Base-by-base conservation (phyloP, 2,888 invertebrate species). In the Graphium colonna region DNA sequence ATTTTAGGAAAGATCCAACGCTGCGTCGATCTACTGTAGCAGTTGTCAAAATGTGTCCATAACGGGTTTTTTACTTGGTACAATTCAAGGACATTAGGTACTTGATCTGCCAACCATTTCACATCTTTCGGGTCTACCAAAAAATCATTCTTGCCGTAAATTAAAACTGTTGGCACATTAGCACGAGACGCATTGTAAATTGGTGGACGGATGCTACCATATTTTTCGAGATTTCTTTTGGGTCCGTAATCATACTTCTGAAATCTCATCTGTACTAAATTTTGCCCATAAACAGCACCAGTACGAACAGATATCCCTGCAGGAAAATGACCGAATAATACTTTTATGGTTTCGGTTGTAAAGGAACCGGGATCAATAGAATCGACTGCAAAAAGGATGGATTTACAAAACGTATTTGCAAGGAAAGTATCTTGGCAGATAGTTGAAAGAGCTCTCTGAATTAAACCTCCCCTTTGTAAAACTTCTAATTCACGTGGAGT, bases 101-200 rank as follows among this genome's bases (percentile, higher is more conserved):
- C 70, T 51, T 85, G 74, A 0, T 71, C 65, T 18, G 90, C 72
- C 56, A 93, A 67, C 65, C 90, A 89, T 39, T 87, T 65, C 0
- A 93, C 91, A 51, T 94, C 93, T 66, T 80, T 75, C 0, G 82
- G 73, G 91, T 92, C 64, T 91, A 83, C 91, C 85, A 92, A 70
- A 91, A 94, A 64, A 90, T 92, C 83, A 33, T 79, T 80, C 7
- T 57, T 63, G 0, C 85, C 84, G 46, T 82, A 82, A 33, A 85
- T 63, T 3, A 71, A 59, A 1, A 85, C 62, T 2, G 75, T 60
- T 1, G 85, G 86, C 0, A 68, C 64, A 0, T 63, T 69, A 5
- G 74, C 73, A 1, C 79, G 77, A 54, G 61, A 73, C 0, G 81
- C 55, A 45, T 78, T 78, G 26, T 75, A 86, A 8, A 48, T 48